Evolutionary conservation across 2,113 vertebrate genomes (phyloP).

Genomic region (Albula glossodonta): DNA sequence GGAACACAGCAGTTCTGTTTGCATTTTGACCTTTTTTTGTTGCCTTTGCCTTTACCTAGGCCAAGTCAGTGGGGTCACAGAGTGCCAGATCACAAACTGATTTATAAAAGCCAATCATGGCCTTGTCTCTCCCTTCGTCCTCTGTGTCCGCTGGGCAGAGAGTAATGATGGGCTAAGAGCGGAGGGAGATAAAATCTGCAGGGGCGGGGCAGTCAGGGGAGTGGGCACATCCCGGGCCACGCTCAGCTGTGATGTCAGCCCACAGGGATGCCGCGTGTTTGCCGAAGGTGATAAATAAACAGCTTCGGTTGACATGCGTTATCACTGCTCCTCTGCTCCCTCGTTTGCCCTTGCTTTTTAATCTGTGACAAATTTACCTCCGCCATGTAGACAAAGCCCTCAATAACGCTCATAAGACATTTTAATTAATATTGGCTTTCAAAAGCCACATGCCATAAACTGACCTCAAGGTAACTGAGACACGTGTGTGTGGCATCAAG

Average conservation of each 20-base stretch:
- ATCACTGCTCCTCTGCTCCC: background rate
- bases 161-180: slow-evolving; percentile 7
- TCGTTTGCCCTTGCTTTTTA: slow-evolving; percentile 25
- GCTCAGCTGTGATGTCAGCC: background rate
- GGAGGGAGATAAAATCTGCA: background rate
- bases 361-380: slow-evolving; percentile 28
- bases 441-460: background rate
- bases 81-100: background rate
- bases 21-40: background rate
- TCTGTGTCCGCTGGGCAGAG: background rate
- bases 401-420: background rate
- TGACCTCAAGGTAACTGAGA: background rate
- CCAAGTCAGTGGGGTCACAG: background rate
- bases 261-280: slow-evolving; percentile 15
- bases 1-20: background rate
- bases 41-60: background rate
- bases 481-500: background rate
- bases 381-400: slow-evolving; percentile 9
- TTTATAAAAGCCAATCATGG: background rate
- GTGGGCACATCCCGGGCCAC: background rate
- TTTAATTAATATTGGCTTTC: slow-evolving; percentile 9
- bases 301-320: slow-evolving; percentile 10
- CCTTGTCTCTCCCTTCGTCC: background rate
- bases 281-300: slow-evolving; percentile 11
- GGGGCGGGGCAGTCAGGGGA: background rate